Evolutionary conservation across 2,888 invertebrate species (phyloP), one percentile per base, ranked within the genome.

Genomic region (Barypeithes pellucidus): DNA sequence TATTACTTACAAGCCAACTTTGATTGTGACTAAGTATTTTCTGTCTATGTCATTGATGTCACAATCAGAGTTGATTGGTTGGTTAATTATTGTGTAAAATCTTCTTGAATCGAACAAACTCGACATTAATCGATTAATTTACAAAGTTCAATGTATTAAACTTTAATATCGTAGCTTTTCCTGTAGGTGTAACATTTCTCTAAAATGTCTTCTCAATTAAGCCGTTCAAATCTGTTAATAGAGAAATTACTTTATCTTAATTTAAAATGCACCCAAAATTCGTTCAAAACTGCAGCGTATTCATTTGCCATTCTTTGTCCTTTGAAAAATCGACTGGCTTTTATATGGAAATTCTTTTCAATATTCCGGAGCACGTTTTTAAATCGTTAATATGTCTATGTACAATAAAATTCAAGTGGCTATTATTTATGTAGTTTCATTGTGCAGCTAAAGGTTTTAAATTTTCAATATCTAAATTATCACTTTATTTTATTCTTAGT

Each of bases 291-390:
- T 41, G 41, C 41, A 41, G 41, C 41, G 41, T 41, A 41, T 41
- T 41, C 41, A 41, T 41, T 41, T 14, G n/a, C 41, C 41, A 41
- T 41, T 41, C 41, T 41, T 41, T 14, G 14, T 41, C 14, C 41
- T 9, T 41, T 41, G n/a, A 12, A 41, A 41, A 41, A n/a, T n/a
- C 41, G 11, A 47, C 47, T 20, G 18, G 47, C 47, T 47, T 47
- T 47, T 47, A 47, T 47, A 47, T 18, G 20, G 18, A 47, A 47
- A 47, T 47, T 47, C 47, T 47, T 18, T 47, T 47, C 47, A 47
- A 47, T 47, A 20, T 47, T 20, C 47, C 47, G 0, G 18, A 47
- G 47, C 47, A 47, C 47, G 41, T 41, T 41, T 39, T 41, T 41
- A n/a, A 41, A n/a, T n/a, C 12, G 41, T 41, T 5, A n/a, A 41